A percentile compares a stretch with the other conserved stretches of the same genome.
These are phyloP conservation scores for Ifrita kowaldi DNA, from an alignment of 2,113 vertebrate genomes.

Conservation along the genomic window DNA sequence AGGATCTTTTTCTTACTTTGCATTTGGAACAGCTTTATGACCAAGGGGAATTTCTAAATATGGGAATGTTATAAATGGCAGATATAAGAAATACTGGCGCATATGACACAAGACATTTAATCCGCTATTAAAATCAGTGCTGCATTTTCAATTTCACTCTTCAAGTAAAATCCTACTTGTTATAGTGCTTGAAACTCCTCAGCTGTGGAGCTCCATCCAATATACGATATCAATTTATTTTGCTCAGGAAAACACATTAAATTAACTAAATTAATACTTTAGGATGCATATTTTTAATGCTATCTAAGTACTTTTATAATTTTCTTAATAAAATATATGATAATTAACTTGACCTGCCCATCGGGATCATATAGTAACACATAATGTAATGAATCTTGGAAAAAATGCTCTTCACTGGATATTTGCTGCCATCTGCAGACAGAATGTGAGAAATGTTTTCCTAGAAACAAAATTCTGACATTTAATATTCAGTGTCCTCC, in stretches of 20 bases:
- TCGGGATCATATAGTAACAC: not conserved
- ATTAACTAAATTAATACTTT: not conserved
- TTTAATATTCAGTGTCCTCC: not conserved
- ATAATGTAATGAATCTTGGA: not conserved
- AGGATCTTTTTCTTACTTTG: not conserved
- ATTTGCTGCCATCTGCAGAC: slow-evolving; percentile 58
- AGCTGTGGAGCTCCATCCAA: not conserved
- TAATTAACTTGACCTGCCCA: not conserved
- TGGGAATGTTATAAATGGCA: not conserved
- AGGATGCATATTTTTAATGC: not conserved
- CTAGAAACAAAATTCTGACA: not conserved
- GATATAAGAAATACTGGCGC: not conserved
- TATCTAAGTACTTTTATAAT: not conserved
- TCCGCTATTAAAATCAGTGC: not conserved
- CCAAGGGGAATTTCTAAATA: not conserved
- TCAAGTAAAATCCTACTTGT: not conserved
- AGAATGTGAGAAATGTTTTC: not conserved
- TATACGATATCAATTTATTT: not conserved
- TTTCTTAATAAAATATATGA: not conserved
- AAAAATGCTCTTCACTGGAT: not conserved
- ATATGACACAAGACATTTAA: not conserved
- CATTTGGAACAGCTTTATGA: not conserved
- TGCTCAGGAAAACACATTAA: not conserved
- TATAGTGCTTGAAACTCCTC: not conserved
- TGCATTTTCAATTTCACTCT: not conserved